phyloP scores from a whole-genome alignment of 30 jellyfish, hydroid and myxozoan species.

The Aurelia coerulea region DNA sequence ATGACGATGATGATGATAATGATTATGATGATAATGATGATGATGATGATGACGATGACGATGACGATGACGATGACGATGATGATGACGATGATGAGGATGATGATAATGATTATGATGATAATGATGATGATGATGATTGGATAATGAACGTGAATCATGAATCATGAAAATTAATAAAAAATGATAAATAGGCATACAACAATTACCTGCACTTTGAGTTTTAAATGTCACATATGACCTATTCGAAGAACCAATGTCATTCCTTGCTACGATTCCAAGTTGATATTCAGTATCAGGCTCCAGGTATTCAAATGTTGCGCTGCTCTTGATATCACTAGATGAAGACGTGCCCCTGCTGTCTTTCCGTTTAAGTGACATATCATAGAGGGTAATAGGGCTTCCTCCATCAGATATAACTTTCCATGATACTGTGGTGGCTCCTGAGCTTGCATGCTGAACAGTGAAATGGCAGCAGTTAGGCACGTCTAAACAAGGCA shows the following conservation, averaged over 20 bases:
- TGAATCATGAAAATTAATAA: too few species aligned
- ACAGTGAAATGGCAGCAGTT: not conserved
- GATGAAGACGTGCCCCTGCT: not conserved
- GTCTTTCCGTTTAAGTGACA: not conserved
- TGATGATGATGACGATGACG: too few species aligned
- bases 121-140: too few species aligned
- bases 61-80: too few species aligned
- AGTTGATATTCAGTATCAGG: not conserved
- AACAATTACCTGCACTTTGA: not conserved
- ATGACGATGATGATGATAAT: too few species aligned
- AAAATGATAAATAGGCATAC: too few species aligned
- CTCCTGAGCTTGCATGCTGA: not conserved
- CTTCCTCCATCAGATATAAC: not conserved
- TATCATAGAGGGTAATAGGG: not conserved
- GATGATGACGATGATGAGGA: too few species aligned
- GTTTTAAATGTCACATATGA: conserved; percentile 1
- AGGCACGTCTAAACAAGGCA: not conserved
- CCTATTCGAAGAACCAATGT: not conserved
- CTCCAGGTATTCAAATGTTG: not conserved
- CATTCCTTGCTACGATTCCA: not conserved
- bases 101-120: too few species aligned
- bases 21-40: too few species aligned
- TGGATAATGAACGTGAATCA: too few species aligned
- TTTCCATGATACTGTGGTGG: not conserved
- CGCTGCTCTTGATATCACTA: not conserved